Evolutionary conservation across 2,797 vertebrate species (phyloP).

Genomic region (Carcharodon carcharias): DNA sequence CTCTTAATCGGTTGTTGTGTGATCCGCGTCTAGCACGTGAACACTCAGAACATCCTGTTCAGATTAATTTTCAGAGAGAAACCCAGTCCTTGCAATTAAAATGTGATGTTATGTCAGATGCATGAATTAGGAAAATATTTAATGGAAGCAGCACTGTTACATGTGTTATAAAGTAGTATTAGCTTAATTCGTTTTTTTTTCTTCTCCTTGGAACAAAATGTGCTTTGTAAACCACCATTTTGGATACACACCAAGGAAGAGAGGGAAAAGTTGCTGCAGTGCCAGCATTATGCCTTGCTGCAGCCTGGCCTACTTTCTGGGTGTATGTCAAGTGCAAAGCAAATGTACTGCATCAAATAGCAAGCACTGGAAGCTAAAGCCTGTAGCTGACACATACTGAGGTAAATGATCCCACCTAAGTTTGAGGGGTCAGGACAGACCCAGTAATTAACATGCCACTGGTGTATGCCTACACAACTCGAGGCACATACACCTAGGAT

Average conservation of each 20-base stretch:
- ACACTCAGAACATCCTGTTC: neutral
- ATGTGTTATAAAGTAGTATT: neutral
- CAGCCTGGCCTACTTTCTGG: neutral
- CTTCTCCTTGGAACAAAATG: slow-evolving; percentile 1
- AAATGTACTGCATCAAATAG: neutral
- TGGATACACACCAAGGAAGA: neutral
- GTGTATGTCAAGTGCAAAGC: neutral
- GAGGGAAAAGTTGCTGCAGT: neutral
- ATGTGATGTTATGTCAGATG: neutral
- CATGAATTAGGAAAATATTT: slow-evolving; percentile 2
- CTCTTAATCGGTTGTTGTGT: neutral
- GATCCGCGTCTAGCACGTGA: neutral
- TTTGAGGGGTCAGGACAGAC: neutral
- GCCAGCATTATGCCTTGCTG: neutral
- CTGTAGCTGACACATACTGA: neutral
- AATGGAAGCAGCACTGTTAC: neutral
- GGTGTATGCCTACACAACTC: neutral
- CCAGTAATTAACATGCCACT: neutral
- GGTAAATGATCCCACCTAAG: neutral
- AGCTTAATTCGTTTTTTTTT: neutral
- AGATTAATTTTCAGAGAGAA: neutral
- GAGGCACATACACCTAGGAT: neutral
- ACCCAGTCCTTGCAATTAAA: neutral
- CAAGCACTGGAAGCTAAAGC: neutral
- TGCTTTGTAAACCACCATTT: neutral